These are phyloP conservation scores for Morpho helenor DNA, from an alignment of 2,888 invertebrate species.

Conservation along the genomic window DNA sequence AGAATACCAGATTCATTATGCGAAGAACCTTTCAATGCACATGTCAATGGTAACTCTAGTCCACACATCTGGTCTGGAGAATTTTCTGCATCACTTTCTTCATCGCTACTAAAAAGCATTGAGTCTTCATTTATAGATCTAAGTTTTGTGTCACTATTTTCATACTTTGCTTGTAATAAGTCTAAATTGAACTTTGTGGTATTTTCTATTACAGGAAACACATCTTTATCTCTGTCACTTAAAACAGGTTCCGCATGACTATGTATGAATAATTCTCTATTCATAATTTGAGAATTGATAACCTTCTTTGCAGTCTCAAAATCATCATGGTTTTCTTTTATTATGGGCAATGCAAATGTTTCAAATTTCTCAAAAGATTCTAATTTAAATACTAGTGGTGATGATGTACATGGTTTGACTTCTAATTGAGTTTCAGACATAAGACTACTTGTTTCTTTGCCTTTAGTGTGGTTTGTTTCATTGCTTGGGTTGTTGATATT, in stretches of 20 bases:
- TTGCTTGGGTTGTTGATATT: slow-evolving; percentile 1
- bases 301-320: slow-evolving; percentile 42
- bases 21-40: slow-evolving; percentile 53
- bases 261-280: slow-evolving; percentile 33
- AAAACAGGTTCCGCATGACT: slow-evolving; percentile 31
- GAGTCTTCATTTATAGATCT: slow-evolving; percentile 46
- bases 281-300: slow-evolving; percentile 56
- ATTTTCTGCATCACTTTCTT: slow-evolving; percentile 42
- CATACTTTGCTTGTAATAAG: no score
- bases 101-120: slow-evolving; percentile 66
- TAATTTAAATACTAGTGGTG: slow-evolving; percentile 45
- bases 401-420: slow-evolving; percentile 21
- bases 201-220: no score
- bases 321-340: slow-evolving; percentile 39
- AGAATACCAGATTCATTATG: slow-evolving; percentile 42
- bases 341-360: slow-evolving; percentile 43
- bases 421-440: slow-evolving; percentile 37
- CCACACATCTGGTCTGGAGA: no score
- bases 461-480: slow-evolving; percentile 16
- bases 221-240: slow-evolving; percentile 19
- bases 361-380: slow-evolving; percentile 63
- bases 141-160: neutral
- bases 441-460: slow-evolving; percentile 40
- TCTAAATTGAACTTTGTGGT: no score
- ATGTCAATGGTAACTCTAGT: slow-evolving; percentile 52